Conservation (phyloP, 2,113 vertebrate genomes). For the Tragulus kanchil region DNA sequence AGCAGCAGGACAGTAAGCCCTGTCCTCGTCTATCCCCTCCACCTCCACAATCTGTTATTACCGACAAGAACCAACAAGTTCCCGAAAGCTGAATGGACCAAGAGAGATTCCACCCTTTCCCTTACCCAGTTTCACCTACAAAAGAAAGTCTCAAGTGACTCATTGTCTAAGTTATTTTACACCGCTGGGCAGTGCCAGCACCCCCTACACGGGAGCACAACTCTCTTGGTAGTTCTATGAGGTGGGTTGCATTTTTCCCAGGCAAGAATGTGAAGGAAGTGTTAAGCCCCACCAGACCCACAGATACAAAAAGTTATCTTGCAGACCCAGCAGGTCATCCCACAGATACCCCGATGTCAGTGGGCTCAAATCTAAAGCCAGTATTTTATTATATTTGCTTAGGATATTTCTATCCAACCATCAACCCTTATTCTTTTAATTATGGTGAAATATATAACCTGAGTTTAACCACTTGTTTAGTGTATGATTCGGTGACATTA, state of each 20-base stretch:
- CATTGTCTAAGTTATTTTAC: not conserved
- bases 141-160: slow-evolving; percentile 21
- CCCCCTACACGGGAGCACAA: not conserved
- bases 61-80: not conserved
- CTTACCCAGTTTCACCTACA: not conserved
- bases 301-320: not conserved
- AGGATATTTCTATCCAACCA: not conserved
- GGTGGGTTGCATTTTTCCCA: not conserved
- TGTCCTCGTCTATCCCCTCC: not conserved
- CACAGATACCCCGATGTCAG: not conserved
- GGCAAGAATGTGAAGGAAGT: not conserved
- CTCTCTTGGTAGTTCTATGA: not conserved
- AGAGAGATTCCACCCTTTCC: not conserved
- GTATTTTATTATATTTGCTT: not conserved
- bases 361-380: not conserved
- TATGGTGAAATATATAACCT: not conserved
- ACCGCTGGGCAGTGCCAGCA: not conserved
- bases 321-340: not conserved
- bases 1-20: not conserved
- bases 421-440: not conserved
- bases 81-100: not conserved
- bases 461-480: not conserved
- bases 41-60: not conserved
- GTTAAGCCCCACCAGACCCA: not conserved
- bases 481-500: not conserved